A percentile compares a stretch with the other conserved stretches of the same genome.
Evolutionary conservation across 2,113 vertebrate species (phyloP).

Genomic region (Xenopus borealis): DNA sequence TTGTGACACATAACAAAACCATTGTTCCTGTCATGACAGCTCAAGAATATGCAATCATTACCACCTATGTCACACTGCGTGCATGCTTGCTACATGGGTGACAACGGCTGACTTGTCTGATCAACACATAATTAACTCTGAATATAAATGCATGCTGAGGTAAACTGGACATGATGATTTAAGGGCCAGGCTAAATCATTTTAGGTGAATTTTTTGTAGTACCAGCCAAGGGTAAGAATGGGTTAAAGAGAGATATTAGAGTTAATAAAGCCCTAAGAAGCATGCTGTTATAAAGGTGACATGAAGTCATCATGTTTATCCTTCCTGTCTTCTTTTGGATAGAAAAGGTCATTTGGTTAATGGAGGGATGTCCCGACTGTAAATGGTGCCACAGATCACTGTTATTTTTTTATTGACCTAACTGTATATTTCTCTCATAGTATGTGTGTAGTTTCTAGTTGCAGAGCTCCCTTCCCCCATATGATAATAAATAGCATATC

Average conservation of each 20-base stretch:
- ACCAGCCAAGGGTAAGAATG: conserved; percentile 72
- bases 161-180: conserved; percentile 76
- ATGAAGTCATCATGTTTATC: conserved; percentile 74
- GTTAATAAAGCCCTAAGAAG: conserved; percentile 65
- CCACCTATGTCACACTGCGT: conserved; percentile 78
- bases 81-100: conserved; percentile 76
- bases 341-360: conserved; percentile 75
- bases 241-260: conserved; percentile 59
- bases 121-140: conserved; percentile 85
- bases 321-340: conserved; percentile 59
- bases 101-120: conserved; percentile 75
- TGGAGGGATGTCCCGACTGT: conserved; percentile 63
- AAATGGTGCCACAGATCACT: conserved; percentile 64
- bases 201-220: conserved; percentile 61
- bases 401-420: conserved; percentile 60
- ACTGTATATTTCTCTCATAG: conserved; percentile 69
- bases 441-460: conserved; percentile 75
- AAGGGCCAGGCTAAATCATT: conserved; percentile 74
- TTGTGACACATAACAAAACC: conserved; percentile 79
- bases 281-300: conserved; percentile 50
- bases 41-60: conserved; percentile 73
- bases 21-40: conserved; percentile 77
- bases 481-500: conserved; percentile 99
- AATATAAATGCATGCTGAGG: conserved; percentile 68
- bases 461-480: conserved; percentile 70